Conservation (phyloP, 2,113 vertebrate genomes). For the mouse (Mus musculus) region GRCm39 chr11:119449501-119450000, state of each 20-base stretch:
- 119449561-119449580: neutral
- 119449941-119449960: neutral
- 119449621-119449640: neutral
- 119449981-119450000: neutral
- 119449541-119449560: neutral
- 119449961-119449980: neutral
- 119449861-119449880: neutral
- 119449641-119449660: neutral
- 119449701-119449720: neutral
- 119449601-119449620: fast-evolving
- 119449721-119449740: neutral
- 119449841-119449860: fast-evolving
- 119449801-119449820: neutral
- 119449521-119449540: neutral
- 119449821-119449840: neutral
- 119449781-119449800: neutral
- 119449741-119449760: neutral
- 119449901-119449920: neutral
- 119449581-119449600: neutral
- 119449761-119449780: neutral
- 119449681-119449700: neutral
- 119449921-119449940: neutral
- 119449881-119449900: neutral
- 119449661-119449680: neutral
- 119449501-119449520: no score